A percentile compares a stretch with the other conserved stretches of the same genome.
Conservation (phyloP, 1,140 invertebrate genomes). For the Chelonus insularis region DNA sequence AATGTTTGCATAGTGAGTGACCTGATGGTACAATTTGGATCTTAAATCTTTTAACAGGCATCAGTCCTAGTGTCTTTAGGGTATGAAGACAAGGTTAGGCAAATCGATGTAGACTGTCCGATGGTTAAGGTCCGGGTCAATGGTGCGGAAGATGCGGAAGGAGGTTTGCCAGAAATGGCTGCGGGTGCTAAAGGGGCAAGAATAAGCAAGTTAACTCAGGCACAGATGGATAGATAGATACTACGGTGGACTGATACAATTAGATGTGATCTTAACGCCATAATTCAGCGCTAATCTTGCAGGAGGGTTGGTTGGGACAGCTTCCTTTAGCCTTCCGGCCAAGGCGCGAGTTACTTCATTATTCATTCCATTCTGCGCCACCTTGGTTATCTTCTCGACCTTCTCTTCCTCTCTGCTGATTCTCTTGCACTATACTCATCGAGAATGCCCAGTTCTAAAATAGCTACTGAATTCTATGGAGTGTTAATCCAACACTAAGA, state of each 20-base stretch:
- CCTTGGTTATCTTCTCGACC: conserved; percentile 39
- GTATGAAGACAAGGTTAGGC: conserved; percentile 11
- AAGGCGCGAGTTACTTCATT: conserved; percentile 58
- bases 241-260: conserved; percentile 57
- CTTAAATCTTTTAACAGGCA: background rate
- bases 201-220: conserved; percentile 53
- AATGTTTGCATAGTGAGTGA: background rate
- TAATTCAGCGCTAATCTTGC: conserved; percentile 59
- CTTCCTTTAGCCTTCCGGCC: conserved; percentile 48
- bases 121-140: conserved; percentile 50
- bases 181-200: background rate
- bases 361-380: conserved; percentile 54
- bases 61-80: background rate
- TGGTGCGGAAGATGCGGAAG: conserved; percentile 52
- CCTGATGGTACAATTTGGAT: too few relatives aligned
- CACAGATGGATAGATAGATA: conserved; percentile 53
- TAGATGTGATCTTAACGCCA: conserved; percentile 59
- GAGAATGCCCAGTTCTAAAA: conserved; percentile 31
- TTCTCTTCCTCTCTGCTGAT: conserved; percentile 22
- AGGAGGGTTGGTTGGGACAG: conserved; percentile 33
- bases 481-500: conserved; percentile 31
- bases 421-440: background rate
- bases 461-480: conserved; percentile 42
- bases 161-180: conserved; percentile 19
- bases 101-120: conserved; percentile 19